Evolutionary conservation across 2,113 vertebrate genomes (phyloP).

Genomic region (Silurus meridionalis): DNA sequence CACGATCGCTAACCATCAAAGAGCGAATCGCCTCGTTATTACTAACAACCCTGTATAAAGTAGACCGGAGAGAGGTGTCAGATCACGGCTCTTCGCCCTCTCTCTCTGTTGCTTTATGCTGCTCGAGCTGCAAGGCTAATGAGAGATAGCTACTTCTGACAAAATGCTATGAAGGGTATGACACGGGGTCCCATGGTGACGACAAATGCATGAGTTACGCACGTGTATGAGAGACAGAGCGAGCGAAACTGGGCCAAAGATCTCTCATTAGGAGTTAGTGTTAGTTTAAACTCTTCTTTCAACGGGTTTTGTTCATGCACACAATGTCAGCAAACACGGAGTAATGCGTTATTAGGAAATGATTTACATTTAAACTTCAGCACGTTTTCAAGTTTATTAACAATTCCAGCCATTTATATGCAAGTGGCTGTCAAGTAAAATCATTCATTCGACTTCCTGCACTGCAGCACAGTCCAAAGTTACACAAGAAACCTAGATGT

Average conservation of each 20-base stretch:
- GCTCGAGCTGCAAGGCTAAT: constrained; percentile 64
- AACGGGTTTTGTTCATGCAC: background rate
- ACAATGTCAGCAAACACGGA: background rate
- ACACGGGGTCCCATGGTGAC: constrained; percentile 56
- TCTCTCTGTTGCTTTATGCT: constrained; percentile 43
- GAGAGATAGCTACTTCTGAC: constrained; percentile 64
- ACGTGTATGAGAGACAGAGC: constrained; percentile 2
- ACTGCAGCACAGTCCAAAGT: background rate
- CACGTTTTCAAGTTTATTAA: background rate
- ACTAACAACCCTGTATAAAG: constrained; percentile 42
- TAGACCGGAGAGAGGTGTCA: constrained; percentile 34
- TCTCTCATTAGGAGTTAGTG: constrained; percentile 40
- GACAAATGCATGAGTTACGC: background rate
- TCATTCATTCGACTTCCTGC: background rate
- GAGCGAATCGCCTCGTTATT: constrained; percentile 33
- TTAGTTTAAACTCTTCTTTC: constrained; percentile 40
- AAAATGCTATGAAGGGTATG: constrained; percentile 61
- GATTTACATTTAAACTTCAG: background rate
- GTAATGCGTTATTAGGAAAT: background rate
- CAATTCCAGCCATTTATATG: background rate
- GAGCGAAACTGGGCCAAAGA: constrained; percentile 38
- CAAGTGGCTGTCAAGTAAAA: background rate
- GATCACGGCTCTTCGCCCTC: constrained; percentile 22
- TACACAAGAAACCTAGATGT: background rate
- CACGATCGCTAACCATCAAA: constrained; percentile 53